These are phyloP conservation scores for Dysdera silvatica DNA, from an alignment of 1,140 invertebrate species.

Conservation along the genomic window DNA sequence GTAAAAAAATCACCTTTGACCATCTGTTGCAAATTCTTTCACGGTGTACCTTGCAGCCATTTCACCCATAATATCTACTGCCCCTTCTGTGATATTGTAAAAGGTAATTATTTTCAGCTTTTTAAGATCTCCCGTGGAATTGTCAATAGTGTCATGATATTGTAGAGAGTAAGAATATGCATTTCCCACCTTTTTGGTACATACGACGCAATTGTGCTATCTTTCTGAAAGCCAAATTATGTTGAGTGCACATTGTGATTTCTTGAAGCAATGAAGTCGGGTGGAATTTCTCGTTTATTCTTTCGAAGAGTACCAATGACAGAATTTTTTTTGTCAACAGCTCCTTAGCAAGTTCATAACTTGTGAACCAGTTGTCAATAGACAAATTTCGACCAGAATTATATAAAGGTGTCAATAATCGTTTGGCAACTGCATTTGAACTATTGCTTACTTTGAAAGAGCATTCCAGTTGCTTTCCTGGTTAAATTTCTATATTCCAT, in stretches of 20 bases:
- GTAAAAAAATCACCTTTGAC: too few species aligned
- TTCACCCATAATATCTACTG: too few species aligned
- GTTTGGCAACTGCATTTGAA: constrained; percentile 1
- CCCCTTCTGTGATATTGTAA: too few species aligned
- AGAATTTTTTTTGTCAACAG: constrained; percentile 25
- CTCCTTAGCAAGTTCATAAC: constrained; percentile 10
- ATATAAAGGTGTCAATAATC: constrained; percentile 1
- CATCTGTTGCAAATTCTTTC: too few species aligned
- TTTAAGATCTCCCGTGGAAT: too few species aligned
- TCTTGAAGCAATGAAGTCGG: not conserved
- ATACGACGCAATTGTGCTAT: constrained; percentile 29
- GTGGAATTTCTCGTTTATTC: constrained; percentile 30
- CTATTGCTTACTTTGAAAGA: constrained; percentile 6
- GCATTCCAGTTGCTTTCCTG: constrained; percentile 23
- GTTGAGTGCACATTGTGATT: not conserved
- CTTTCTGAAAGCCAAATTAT: constrained; percentile 24
- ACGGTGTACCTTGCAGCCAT: too few species aligned
- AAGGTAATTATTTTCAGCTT: too few species aligned
- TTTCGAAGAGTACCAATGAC: constrained; percentile 26
- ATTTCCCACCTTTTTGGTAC: too few species aligned
- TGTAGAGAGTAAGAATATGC: too few species aligned
- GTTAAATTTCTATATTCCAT: constrained; percentile 32
- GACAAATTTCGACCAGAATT: constrained; percentile 20
- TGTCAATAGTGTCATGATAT: too few species aligned
- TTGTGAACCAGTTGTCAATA: constrained; percentile 27